phyloP scores from a whole-genome alignment of 2,797 vertebrate species.

The Caiman crocodilus region DNA sequence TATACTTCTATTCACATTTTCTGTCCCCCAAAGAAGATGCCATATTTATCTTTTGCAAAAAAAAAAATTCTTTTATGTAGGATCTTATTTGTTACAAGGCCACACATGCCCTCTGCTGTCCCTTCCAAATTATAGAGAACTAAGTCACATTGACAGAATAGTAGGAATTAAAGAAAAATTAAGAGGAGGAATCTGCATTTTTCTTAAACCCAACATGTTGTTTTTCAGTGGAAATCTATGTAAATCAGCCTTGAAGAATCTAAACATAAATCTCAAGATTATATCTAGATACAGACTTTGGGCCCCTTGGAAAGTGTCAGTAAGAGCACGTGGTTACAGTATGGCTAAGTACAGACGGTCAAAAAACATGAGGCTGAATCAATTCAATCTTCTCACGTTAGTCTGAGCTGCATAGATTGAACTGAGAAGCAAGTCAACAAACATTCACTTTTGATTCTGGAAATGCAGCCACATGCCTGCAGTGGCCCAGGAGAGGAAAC shows the following conservation, averaged over 20 bases:
- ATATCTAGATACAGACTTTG: not conserved
- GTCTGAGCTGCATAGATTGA: no score
- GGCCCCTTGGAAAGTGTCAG: not conserved
- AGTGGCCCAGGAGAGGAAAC: no score
- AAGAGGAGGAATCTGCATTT: not conserved
- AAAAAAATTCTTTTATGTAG: not conserved
- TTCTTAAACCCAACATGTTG: not conserved
- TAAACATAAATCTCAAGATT: not conserved
- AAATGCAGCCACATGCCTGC: no score
- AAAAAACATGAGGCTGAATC: no score
- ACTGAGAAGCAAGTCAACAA: no score
- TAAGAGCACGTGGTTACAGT: not conserved
- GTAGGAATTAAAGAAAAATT: not conserved
- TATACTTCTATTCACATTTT: not conserved
- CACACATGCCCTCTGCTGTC: constrained; percentile 74
- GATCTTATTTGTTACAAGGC: constrained; percentile 33
- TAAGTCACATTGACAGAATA: not conserved
- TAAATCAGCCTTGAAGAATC: not conserved
- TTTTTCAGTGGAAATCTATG: not conserved
- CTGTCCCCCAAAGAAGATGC: not conserved
- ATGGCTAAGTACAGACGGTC: not conserved
- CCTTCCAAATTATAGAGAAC: constrained; percentile 12
- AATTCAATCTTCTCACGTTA: no score
- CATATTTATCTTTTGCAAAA: not conserved
- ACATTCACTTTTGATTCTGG: no score